Evolutionary conservation across 2,888 invertebrate genomes (phyloP), one percentile per base, ranked within the genome.

Genomic region (Drosophila multiciliata): DNA sequence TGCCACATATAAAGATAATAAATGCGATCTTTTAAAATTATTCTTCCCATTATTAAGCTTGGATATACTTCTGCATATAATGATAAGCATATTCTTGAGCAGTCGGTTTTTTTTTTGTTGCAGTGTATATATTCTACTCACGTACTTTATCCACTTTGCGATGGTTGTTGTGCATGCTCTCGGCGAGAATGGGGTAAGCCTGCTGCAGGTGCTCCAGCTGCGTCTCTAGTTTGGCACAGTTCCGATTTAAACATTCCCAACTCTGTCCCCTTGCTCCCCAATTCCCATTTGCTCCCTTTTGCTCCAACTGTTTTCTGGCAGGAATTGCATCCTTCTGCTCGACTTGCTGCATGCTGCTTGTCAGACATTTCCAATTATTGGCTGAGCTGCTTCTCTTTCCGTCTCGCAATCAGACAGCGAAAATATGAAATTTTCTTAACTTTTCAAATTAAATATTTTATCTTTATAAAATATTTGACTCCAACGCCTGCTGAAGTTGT

Each of bases 211-310:
- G 42, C 42, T 42, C 3, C 20, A 45, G 74, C 7, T 77, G 80
- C 0, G 66, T 57, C n/a, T 85, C 80, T 32, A 85, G 63, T 2
- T 67, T 75, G 11, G 53, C 73, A n/a, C 80, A 71, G 9, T 71
- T 73, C 0, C 74, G 58, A 11, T 49, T 64, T 11, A 45, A 12
- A 23, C 42, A 45, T 45, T 45, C 12, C 20, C 12, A 7, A 12
- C 1, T 12, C 1, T 12, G 20, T 12, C 12, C 7, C 20, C 20
- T 36, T 36, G 6, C 36, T 6, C 36, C 6, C 12, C n/a, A n/a
- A n/a, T n/a, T n/a, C n/a, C n/a, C n/a, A n/a, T n/a, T n/a, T 48
- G 9, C 1, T 38, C 8, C 35, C 9, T 12, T 4, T 62, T 40
- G 29, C 35, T 33, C 15, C 23, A 17, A 8, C 32, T 32, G 17